Evolutionary conservation across 2,797 vertebrate genomes (phyloP).

Genomic region (Pelodytes ibericus): DNA sequence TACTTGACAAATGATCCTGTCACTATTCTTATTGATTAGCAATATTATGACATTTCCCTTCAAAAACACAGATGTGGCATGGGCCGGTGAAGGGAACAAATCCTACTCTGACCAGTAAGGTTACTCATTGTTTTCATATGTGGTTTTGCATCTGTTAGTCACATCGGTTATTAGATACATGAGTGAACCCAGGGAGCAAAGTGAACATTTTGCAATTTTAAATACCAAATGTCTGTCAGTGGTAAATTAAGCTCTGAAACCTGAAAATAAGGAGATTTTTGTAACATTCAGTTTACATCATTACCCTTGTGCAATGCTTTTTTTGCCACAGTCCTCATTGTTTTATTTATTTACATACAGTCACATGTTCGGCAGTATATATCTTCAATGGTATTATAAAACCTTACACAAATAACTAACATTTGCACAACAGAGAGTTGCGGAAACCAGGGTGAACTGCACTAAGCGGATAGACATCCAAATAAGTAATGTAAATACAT

Average conservation of each 20-base stretch:
- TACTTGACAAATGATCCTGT: conserved; percentile 80
- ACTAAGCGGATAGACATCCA: too few relatives aligned
- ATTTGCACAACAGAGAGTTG: too few relatives aligned
- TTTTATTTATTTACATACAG: too few relatives aligned
- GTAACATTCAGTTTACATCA: not conserved
- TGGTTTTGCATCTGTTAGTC: conserved; percentile 61
- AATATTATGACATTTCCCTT: conserved; percentile 81
- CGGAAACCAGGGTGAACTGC: too few relatives aligned
- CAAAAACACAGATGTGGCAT: conserved; percentile 77
- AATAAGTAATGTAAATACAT: too few relatives aligned
- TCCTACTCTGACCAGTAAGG: conserved; percentile 63
- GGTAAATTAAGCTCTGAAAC: not conserved
- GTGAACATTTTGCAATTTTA: not conserved
- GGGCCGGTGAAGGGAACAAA: conserved; percentile 61
- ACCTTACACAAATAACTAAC: too few relatives aligned
- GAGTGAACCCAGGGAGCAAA: conserved; percentile 5
- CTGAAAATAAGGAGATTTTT: not conserved
- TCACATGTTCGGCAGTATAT: too few relatives aligned
- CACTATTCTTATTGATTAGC: conserved; percentile 80
- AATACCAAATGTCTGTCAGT: conserved; percentile 15
- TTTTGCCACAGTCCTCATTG: too few relatives aligned
- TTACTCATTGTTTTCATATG: conserved; percentile 58
- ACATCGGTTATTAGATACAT: conserved; percentile 19
- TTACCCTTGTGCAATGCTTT: too few relatives aligned
- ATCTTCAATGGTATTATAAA: too few relatives aligned